Evolutionary conservation across 2,888 invertebrate genomes (phyloP).

Genomic region (Corythucha ciliata): DNA sequence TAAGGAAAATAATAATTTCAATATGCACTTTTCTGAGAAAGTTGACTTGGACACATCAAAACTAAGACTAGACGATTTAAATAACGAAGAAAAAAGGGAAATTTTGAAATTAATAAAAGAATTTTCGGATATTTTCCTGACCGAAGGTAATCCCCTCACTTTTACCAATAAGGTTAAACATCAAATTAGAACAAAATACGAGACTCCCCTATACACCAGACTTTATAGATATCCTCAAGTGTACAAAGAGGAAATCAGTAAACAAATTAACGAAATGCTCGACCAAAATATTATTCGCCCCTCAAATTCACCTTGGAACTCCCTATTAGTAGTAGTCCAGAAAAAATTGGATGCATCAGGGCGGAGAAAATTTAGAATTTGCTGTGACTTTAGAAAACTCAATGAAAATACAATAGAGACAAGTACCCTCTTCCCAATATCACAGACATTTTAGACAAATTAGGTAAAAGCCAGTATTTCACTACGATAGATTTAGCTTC

Average conservation of each 20-base stretch:
- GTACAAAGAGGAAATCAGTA: conserved; percentile 39
- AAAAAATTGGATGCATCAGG: conserved; percentile 21
- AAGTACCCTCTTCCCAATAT: conserved; percentile 24
- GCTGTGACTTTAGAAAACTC: conserved; percentile 7
- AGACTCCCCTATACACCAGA: conserved; percentile 38
- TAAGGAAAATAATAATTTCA: too few species aligned
- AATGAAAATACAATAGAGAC: conserved; percentile 12
- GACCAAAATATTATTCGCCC: conserved; percentile 36
- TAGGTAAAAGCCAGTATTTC: conserved; percentile 32
- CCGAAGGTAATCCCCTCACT: conserved; percentile 36
- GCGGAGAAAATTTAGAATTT: conserved; percentile 12
- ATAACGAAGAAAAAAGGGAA: conserved; percentile 35
- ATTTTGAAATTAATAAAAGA: conserved; percentile 33
- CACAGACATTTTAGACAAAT: conserved; percentile 32
- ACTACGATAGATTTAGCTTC: conserved; percentile 32
- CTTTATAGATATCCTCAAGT: conserved; percentile 39
- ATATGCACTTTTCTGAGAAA: too few species aligned
- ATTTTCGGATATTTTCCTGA: conserved; percentile 38
- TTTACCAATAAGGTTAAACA: conserved; percentile 38
- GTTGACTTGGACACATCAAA: too few species aligned
- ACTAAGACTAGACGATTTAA: conserved; percentile 31
- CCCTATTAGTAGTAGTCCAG: conserved; percentile 19
- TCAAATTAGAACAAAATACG: conserved; percentile 37
- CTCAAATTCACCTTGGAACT: conserved; percentile 11
- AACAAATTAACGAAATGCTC: conserved; percentile 38